Conservation (phyloP, 2,888 invertebrate genomes). For the Deladenus siricidicola region DNA sequence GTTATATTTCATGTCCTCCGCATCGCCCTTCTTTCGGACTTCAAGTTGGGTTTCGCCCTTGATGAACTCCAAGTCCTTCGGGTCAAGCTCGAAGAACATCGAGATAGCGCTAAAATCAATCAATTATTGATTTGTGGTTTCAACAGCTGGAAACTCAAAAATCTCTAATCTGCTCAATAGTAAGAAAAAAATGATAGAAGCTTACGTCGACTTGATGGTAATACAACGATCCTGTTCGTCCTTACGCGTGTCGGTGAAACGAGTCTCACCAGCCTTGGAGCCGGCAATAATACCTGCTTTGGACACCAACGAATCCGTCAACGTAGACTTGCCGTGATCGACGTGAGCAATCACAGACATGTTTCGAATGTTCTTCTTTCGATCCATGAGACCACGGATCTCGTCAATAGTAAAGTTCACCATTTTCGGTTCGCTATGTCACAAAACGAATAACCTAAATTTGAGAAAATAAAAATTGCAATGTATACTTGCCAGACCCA, state of each 20-base stretch:
- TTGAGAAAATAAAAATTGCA: no score
- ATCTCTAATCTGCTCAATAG: background rate
- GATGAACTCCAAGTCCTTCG: slow-evolving; percentile 88
- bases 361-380: slow-evolving; percentile 97
- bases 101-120: slow-evolving; percentile 86
- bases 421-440: no score
- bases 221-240: slow-evolving; percentile 99
- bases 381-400: slow-evolving; percentile 99
- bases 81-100: slow-evolving; percentile 93
- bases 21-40: slow-evolving; percentile 23
- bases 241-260: slow-evolving; percentile 98
- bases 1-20: slow-evolving; percentile 61
- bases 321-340: slow-evolving; percentile 86
- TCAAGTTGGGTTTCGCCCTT: slow-evolving; percentile 57
- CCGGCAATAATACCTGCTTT: slow-evolving; percentile 99
- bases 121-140: no score
- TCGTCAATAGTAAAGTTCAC: slow-evolving; percentile 99
- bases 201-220: slow-evolving; percentile 99
- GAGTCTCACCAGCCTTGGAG: slow-evolving; percentile 94
- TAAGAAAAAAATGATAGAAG: slow-evolving; percentile 39
- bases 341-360: slow-evolving; percentile 99
- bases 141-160: no score
- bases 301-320: slow-evolving; percentile 97
- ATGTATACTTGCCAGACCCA: no score
- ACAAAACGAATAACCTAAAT: no score